Evolutionary conservation across 2,888 invertebrate genomes (phyloP), one percentile per base, ranked within the genome.

Genomic region (Ochropleura leucogaster): DNA sequence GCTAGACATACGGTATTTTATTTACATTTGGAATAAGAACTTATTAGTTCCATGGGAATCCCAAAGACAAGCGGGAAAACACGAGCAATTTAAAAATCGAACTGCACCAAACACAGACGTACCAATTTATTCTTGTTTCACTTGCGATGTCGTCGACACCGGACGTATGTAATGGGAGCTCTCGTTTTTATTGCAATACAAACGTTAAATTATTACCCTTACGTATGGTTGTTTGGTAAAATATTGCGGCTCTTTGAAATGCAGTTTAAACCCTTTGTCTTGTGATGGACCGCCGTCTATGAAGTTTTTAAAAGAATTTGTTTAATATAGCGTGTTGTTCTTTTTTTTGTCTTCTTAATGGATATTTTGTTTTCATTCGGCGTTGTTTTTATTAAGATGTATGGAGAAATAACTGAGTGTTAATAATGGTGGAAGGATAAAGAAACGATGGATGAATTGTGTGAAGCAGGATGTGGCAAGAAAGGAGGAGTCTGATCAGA

Each of bases 121-220:
- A 14, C n/a, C 62, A 62, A 62, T 62, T 79, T 72, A 78, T 73
- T 79, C 66, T 42, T 62, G 55, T 79, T 72, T 70, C 64, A 62
- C 42, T 80, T 60, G 49, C 49, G 18, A 77, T 63, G 77, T 82
- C 77, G 69, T 77, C 67, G 84, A 82, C 86, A 76, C 84, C 85
- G 84, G 82, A 85, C 77, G 73, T 74, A 40, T 64, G 57, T 66
- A 74, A 68, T 60, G 59, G 63, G 72, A 30, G 59, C 57, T 51
- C 44, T 51, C 55, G 62, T 68, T 78, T 77, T 83, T 80, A 84
- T 67, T 7, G 73, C 60, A 46, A 75, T 70, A 74, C 65, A 46
- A 74, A 80, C 69, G 66, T 77, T 73, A 77, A 82, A 83, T 79
- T 79, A 83, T 79, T 72, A 75, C 69, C 47, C 55, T 59, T 20